These are phyloP conservation scores for Tetragnatha montana DNA, from an alignment of 2,888 invertebrate species.

Conservation along the genomic window DNA sequence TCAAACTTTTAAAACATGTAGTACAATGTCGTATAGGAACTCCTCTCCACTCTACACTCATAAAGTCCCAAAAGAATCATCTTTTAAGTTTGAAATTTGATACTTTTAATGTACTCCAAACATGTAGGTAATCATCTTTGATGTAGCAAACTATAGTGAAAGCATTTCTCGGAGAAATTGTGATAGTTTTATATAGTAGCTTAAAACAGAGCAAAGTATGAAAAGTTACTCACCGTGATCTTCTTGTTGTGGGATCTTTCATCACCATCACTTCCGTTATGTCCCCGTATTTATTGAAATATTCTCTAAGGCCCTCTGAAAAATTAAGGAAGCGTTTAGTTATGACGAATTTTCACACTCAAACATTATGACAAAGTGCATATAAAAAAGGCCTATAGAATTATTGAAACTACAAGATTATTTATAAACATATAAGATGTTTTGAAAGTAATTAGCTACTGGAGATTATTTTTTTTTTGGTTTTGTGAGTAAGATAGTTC, in stretches of 20 bases:
- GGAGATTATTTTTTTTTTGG: too few relatives aligned
- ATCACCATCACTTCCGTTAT: slow-evolving; percentile 99
- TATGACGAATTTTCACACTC: too few relatives aligned
- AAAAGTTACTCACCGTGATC: slow-evolving; percentile 88
- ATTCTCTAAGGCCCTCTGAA: slow-evolving; percentile 97
- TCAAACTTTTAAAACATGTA: too few relatives aligned
- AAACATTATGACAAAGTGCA: too few relatives aligned
- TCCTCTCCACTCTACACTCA: too few relatives aligned
- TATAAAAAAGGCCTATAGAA: not conserved
- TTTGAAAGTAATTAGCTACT: too few relatives aligned
- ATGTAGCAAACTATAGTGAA: not conserved
- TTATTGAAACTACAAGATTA: not conserved
- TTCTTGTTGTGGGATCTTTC: slow-evolving; percentile 99
- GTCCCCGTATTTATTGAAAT: slow-evolving; percentile 99
- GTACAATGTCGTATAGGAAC: too few relatives aligned
- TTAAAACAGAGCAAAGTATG: too few relatives aligned
- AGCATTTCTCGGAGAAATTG: not conserved
- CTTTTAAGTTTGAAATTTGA: not conserved
- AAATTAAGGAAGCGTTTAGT: not conserved
- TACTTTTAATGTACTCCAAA: not conserved
- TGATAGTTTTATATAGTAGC: not conserved
- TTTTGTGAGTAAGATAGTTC: too few relatives aligned
- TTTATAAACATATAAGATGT: not conserved
- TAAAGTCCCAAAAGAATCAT: too few relatives aligned
- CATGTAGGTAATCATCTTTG: not conserved